Conservation (phyloP, 2,888 invertebrate species). For the Venusia cambrica region DNA sequence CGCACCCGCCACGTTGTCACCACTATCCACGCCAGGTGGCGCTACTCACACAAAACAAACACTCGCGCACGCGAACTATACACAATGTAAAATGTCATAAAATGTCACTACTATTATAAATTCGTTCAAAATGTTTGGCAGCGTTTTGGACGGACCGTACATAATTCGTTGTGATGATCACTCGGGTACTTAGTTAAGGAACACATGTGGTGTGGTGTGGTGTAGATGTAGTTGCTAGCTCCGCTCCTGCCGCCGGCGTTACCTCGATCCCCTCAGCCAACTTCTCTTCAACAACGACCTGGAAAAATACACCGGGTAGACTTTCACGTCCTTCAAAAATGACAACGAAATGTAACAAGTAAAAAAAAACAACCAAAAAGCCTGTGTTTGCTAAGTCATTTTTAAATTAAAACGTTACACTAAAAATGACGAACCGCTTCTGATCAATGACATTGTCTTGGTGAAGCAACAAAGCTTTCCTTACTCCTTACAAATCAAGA, state of each 20-base stretch:
- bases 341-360: too few relatives aligned
- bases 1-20: conserved; percentile 83
- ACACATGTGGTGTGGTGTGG: conserved; percentile 58
- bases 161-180: conserved; percentile 70
- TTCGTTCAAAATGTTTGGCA: conserved; percentile 76
- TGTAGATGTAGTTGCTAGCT: conserved; percentile 32
- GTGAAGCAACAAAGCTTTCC: too few relatives aligned
- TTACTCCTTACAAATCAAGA: too few relatives aligned
- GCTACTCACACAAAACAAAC: conserved; percentile 49
- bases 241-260: conserved; percentile 56
- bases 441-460: too few relatives aligned
- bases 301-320: conserved; percentile 62
- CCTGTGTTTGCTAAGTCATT: too few relatives aligned
- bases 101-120: conserved; percentile 68
- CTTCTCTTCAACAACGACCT: conserved; percentile 77
- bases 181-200: conserved; percentile 62
- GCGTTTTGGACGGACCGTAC: conserved; percentile 74
- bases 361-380: too few relatives aligned
- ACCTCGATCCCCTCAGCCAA: conserved; percentile 70
- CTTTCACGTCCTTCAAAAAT: conserved; percentile 70
- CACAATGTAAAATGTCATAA: conserved; percentile 51
- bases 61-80: conserved; percentile 56
- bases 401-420: too few relatives aligned
- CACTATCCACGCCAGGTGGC: conserved; percentile 65
- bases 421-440: too few relatives aligned